phyloP scores from a whole-genome alignment of 2,797 vertebrate species.

The Platalea minor region DNA sequence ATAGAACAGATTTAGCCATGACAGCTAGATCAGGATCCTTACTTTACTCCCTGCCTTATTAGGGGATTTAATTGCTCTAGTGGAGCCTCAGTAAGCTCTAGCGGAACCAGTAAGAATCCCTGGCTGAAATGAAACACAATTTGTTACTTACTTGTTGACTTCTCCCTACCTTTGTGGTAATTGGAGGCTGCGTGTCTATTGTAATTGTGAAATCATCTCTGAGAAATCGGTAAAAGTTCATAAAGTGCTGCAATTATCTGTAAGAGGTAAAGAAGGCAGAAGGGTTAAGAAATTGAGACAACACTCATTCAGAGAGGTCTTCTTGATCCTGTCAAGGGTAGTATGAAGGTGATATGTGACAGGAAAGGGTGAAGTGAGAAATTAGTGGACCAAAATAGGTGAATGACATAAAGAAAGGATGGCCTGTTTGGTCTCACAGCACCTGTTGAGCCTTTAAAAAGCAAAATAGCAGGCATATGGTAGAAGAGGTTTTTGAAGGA shows the following conservation, averaged over 20 bases:
- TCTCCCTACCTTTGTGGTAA: neutral
- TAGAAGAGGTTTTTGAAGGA: neutral
- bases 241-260: neutral
- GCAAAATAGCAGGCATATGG: neutral
- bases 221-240: neutral
- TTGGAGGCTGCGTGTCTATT: neutral
- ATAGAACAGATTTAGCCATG: neutral
- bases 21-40: neutral
- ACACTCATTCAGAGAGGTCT: neutral
- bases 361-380: neutral
- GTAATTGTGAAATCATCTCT: neutral
- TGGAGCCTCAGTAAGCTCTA: neutral
- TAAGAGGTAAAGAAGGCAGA: neutral
- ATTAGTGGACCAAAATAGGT: neutral
- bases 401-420: neutral
- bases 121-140: neutral
- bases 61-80: neutral
- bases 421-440: neutral
- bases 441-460: neutral
- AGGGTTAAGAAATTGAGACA: neutral
- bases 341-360: neutral
- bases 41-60: neutral
- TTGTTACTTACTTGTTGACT: neutral
- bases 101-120: neutral
- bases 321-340: neutral